Conservation (phyloP, 1,140 invertebrate species). For the Drosophila dunni region DNA sequence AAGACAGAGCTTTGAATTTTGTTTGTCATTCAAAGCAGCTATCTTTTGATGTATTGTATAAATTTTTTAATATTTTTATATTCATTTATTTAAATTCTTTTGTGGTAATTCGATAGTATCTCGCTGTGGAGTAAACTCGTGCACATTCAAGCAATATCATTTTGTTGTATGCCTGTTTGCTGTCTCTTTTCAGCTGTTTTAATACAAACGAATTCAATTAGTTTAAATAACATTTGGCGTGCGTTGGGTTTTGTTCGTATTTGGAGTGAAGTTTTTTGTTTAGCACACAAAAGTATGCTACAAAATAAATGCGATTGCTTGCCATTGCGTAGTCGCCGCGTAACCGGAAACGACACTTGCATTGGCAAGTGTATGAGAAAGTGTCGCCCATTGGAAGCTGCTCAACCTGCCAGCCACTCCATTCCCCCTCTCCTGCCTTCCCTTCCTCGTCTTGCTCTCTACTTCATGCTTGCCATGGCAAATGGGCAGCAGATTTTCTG, state of each 20-base stretch:
- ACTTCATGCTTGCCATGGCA: constrained; percentile 3
- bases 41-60: too few species aligned
- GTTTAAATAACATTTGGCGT: constrained; percentile 74
- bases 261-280: constrained; percentile 47
- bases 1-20: too few species aligned
- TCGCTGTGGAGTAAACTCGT: too few species aligned
- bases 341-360: constrained; percentile 67
- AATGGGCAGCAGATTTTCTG: constrained; percentile 72
- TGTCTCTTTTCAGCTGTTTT: constrained; percentile 26
- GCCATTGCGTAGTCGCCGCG: constrained; percentile 62
- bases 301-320: constrained; percentile 39
- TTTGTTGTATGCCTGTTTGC: not conserved
- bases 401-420: not conserved
- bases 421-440: not conserved
- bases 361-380: constrained; percentile 60
- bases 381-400: constrained; percentile 22
- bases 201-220: constrained; percentile 69
- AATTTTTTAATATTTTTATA: too few species aligned
- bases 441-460: constrained; percentile 11
- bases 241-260: constrained; percentile 2
- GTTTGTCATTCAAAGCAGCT: too few species aligned
- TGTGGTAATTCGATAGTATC: too few species aligned
- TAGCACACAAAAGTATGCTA: constrained; percentile 49
- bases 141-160: not conserved
- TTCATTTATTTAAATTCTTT: too few species aligned